phyloP scores from a whole-genome alignment of 2,113 vertebrate genomes.

The Phrynosoma blainvillii region DNA sequence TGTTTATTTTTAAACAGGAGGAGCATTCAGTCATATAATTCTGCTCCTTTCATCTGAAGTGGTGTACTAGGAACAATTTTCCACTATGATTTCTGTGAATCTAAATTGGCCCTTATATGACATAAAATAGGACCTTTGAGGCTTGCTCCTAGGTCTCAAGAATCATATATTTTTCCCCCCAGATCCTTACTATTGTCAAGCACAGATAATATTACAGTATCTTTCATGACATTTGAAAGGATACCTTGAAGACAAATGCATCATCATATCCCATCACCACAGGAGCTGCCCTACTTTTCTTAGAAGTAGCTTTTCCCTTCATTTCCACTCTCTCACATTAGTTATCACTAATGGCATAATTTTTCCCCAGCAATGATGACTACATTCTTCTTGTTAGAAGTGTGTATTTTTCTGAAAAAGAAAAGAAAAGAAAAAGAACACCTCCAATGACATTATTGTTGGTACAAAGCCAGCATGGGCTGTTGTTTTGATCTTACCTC shows the following conservation, averaged over 20 bases:
- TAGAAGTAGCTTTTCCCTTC: background rate
- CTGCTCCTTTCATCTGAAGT: background rate
- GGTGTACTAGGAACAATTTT: background rate
- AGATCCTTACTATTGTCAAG: background rate
- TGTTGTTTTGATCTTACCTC: background rate
- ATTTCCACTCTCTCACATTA: background rate
- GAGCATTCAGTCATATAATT: background rate
- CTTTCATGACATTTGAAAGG: background rate
- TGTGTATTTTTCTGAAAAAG: background rate
- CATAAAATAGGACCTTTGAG: background rate
- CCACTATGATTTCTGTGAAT: background rate
- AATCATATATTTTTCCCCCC: background rate
- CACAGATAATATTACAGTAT: background rate
- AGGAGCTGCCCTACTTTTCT: background rate
- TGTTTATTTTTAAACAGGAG: background rate
- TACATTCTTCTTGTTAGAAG: background rate
- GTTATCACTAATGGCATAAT: background rate
- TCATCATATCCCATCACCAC: background rate
- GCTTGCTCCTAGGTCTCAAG: background rate
- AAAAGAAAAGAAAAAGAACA: background rate
- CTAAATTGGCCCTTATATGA: background rate
- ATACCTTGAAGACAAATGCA: background rate
- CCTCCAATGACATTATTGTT: background rate
- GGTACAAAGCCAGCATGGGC: background rate
- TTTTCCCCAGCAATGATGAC: constrained; percentile 15